A percentile compares a stretch with the other conserved stretches of the same genome.
phyloP scores from a whole-genome alignment of 23 tunicate genomes.

The Corella eumyota region DNA sequence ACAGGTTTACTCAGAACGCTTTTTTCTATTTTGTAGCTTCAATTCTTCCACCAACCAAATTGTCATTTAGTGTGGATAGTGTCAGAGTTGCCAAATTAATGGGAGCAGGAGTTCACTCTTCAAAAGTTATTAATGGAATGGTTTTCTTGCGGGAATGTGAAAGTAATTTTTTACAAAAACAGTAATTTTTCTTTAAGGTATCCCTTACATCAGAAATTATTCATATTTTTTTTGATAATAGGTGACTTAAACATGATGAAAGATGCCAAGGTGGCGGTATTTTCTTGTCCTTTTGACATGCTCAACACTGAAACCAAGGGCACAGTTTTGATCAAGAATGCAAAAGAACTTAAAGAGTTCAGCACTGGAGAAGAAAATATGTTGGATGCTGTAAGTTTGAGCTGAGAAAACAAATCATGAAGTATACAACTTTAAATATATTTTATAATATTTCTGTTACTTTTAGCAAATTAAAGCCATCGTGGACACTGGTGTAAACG shows the following conservation, averaged over 20 bases:
- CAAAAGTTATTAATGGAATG: conserved; percentile 84
- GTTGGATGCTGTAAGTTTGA: conserved; percentile 44
- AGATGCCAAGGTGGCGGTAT: conserved; percentile 78
- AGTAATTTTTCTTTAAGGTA: too few species aligned
- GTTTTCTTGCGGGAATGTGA: conserved; percentile 80
- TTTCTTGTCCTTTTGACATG: conserved; percentile 94
- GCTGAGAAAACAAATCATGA: too few species aligned
- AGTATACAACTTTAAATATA: too few species aligned
- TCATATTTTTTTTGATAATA: not conserved
- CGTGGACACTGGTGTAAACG: conserved; percentile 77
- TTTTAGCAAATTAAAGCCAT: conserved; percentile 79
- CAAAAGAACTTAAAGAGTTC: conserved; percentile 75
- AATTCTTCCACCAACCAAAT: conserved; percentile 47
- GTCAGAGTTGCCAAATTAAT: conserved; percentile 72
- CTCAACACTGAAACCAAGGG: conserved; percentile 98
- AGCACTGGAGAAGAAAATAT: conserved; percentile 90
- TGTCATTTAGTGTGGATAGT: conserved; percentile 87
- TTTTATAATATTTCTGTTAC: too few species aligned
- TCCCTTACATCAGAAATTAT: not conserved
- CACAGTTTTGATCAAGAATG: conserved; percentile 89
- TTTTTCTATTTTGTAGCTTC: conserved; percentile 17
- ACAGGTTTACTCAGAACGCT: not conserved
- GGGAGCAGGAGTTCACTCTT: conserved; percentile 63
- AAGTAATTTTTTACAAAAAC: too few species aligned
- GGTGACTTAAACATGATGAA: conserved; percentile 61